Conservation (phyloP, 1,140 invertebrate genomes). For the Batillaria attramentaria region DNA sequence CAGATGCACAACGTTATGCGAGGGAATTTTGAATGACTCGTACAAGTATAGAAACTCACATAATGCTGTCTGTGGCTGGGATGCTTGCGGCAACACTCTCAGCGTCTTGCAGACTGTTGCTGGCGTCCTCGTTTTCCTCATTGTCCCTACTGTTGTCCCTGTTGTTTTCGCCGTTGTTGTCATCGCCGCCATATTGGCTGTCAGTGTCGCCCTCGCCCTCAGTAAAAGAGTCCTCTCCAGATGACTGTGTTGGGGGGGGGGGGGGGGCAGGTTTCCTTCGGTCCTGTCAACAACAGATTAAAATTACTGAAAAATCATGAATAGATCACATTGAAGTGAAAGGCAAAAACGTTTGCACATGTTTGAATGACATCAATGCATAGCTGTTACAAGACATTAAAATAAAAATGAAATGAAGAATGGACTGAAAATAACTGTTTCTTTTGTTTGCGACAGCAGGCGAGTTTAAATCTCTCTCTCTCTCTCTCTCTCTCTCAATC, state of each 20-base stretch:
- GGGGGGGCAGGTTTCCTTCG: background rate
- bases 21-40: constrained; percentile 3
- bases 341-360: too few relatives aligned
- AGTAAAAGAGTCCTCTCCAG: background rate
- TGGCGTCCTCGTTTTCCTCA: background rate
- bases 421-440: background rate
- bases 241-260: background rate
- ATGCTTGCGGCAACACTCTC: constrained; percentile 2
- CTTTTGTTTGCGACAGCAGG: background rate
- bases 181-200: background rate
- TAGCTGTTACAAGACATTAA: background rate
- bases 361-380: background rate
- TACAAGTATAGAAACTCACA: constrained; percentile 1
- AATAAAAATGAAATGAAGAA: background rate
- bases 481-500: background rate
- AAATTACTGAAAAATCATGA: background rate
- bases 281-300: background rate
- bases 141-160: background rate
- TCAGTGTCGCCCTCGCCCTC: constrained; percentile 1
- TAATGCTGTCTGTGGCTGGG: background rate
- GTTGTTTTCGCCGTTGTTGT: background rate
- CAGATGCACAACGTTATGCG: background rate
- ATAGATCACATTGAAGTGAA: too few relatives aligned
- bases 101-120: background rate
- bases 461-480: background rate